phyloP scores from a whole-genome alignment of 2,113 vertebrate genomes.

The Phalacrocorax brasilianus region DNA sequence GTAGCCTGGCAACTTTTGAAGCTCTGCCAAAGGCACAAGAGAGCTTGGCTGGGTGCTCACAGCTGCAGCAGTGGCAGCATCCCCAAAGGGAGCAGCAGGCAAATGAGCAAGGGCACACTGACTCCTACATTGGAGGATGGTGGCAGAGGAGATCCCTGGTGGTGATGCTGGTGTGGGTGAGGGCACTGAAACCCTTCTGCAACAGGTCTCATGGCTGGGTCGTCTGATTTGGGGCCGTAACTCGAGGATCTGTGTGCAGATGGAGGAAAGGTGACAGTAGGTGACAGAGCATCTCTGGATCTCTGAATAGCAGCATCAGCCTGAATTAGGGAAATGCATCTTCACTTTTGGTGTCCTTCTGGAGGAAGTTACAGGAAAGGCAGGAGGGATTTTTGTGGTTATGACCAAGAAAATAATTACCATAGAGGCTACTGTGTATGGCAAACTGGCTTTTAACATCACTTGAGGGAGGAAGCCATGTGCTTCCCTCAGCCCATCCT shows the following conservation, averaged over 20 bases:
- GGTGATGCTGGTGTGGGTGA: not conserved
- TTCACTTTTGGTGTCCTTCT: not conserved
- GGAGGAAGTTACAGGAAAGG: not conserved
- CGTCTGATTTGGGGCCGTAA: not conserved
- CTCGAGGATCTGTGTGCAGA: not conserved
- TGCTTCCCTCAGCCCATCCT: not conserved
- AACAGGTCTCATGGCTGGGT: fast-evolving
- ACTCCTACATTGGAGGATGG: not conserved
- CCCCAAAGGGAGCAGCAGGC: not conserved
- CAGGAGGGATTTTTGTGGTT: not conserved
- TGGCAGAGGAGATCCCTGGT: not conserved
- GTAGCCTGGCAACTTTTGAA: not conserved
- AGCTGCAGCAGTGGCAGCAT: fast-evolving
- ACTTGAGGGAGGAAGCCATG: not conserved
- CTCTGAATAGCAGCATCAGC: not conserved
- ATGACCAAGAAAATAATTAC: not conserved
- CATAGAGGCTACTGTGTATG: not conserved
- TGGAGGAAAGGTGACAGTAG: not conserved
- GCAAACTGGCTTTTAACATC: not conserved
- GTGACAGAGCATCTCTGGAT: not conserved
- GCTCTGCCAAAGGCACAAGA: not conserved
- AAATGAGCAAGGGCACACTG: not conserved
- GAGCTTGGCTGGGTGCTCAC: not conserved
- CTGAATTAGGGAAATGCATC: not conserved
- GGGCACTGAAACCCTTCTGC: not conserved